phyloP scores from a whole-genome alignment of 2,888 invertebrate genomes.

The Acrocera orbiculus region DNA sequence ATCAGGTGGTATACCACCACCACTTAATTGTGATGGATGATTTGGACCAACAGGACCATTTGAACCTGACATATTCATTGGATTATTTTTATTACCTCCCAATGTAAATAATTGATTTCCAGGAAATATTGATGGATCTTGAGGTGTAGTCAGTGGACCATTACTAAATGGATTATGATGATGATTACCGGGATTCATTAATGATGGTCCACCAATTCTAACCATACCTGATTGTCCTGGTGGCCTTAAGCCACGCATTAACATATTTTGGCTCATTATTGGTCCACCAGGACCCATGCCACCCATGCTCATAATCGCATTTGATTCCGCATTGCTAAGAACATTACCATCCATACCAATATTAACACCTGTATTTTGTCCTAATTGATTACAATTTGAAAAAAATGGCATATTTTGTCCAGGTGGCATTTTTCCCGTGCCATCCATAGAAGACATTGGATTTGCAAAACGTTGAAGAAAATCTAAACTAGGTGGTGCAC shows the following conservation, averaged over 20 bases:
- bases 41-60: conserved; percentile 16
- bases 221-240: conserved; percentile 22
- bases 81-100: conserved; percentile 38
- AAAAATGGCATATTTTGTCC: conserved; percentile 21
- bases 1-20: conserved; percentile 33
- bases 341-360: conserved; percentile 29
- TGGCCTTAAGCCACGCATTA: conserved; percentile 36
- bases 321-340: conserved; percentile 22
- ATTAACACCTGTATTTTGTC: conserved; percentile 20
- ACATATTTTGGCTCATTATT: conserved; percentile 20
- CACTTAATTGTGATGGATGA: conserved; percentile 14
- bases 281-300: conserved; percentile 9
- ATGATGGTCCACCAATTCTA: conserved; percentile 17
- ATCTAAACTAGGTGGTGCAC: conserved; percentile 75
- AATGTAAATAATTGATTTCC: conserved; percentile 38
- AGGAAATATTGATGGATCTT: conserved; percentile 16
- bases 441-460: conserved; percentile 37
- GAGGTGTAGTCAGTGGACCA: conserved; percentile 19
- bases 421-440: conserved; percentile 9
- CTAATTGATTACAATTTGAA: conserved; percentile 26
- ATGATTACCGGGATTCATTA: conserved; percentile 14
- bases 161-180: conserved; percentile 21
- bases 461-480: conserved; percentile 78
- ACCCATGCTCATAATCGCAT: conserved; percentile 27
- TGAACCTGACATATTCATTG: conserved; percentile 28